Base-by-base conservation (phyloP, 2,797 vertebrate species). In the Poliocrania exsul region DNA sequence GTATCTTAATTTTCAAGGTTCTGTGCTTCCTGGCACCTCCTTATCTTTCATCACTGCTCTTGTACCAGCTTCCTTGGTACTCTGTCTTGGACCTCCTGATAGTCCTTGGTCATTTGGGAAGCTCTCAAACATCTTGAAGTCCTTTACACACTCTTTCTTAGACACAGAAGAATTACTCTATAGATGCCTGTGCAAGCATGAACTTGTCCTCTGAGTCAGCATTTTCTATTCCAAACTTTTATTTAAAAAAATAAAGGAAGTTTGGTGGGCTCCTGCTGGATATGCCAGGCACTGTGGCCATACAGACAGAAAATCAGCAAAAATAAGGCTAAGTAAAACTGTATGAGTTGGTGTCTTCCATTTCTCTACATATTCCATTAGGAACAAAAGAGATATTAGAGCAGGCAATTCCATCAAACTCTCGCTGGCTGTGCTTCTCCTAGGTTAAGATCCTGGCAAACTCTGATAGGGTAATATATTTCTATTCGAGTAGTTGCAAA, bases 231-330 rank as follows among this genome's bases (percentile, higher is more conserved):
- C 20, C 26, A 62, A 54, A 6, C 1, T 72, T 92, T 89, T 70
- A 61, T 24, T 24, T 44, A 28, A 71, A 77, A 77, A 80, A 80
- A n/a, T 1, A 29, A 53, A 47, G 26, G 33, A 60, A 5, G 8
- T 58, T 53, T 28, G 4, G 9, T 62, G 62, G 15, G 75, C 65
- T 80, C 28, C 25, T 75, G 7, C 13, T 80, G 29, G 1, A 0
- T 57, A 19, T 75, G 28, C 19, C 25, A 44, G 4, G 4, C 47
- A 35, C 19, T 7, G 9, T 31, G 25, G 18, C 16, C 0, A 0
- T 61, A 44, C 31, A 65, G n/a, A 61, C 5, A 61, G n/a, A 16
- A 33, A 87, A 35, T 8, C 1, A 46, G 31, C 6, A 60, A 44
- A 64, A 73, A 10, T 4, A 56, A n/a, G 21, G 9, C 11, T 16